These are phyloP conservation scores for Pseudomyrmex flavicornis DNA, from an alignment of 1,140 invertebrate genomes.

Conservation along the genomic window DNA sequence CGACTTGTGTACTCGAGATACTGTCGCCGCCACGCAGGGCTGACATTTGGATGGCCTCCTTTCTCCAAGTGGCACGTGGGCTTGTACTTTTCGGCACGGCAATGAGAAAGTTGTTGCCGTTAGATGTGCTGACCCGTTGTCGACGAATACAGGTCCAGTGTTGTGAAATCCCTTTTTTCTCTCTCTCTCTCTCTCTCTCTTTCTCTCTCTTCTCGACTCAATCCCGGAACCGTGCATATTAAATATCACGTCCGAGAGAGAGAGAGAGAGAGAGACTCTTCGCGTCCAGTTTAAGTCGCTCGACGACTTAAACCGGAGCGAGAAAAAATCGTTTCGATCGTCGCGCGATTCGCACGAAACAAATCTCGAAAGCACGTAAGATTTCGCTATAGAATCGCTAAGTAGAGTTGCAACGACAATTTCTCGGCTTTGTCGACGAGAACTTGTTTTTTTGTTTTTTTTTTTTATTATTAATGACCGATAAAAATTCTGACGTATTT, in stretches of 20 bases:
- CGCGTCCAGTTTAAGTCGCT: background rate
- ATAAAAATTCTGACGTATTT: background rate
- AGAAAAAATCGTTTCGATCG: constrained; percentile 3
- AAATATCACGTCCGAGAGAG: background rate
- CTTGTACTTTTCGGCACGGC: constrained; percentile 68
- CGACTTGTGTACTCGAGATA: constrained; percentile 50
- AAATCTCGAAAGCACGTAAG: background rate
- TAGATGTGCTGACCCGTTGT: constrained; percentile 55
- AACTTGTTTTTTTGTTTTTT: no score
- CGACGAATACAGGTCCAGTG: constrained; percentile 33
- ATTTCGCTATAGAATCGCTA: constrained; percentile 15
- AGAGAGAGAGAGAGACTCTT: background rate
- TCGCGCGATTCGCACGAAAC: background rate
- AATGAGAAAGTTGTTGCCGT: constrained; percentile 70
- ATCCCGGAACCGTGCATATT: constrained; percentile 26
- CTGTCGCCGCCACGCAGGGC: constrained; percentile 55
- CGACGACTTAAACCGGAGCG: background rate
- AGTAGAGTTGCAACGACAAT: background rate
- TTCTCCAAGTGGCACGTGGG: constrained; percentile 72
- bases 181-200: no score
- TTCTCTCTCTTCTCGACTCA: background rate
- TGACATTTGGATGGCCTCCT: constrained; percentile 77
- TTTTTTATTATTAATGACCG: no score
- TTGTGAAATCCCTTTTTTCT: constrained; percentile 50
- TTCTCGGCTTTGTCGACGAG: background rate